phyloP scores from a whole-genome alignment of 2,113 vertebrate genomes.

The Sula dactylatra region DNA sequence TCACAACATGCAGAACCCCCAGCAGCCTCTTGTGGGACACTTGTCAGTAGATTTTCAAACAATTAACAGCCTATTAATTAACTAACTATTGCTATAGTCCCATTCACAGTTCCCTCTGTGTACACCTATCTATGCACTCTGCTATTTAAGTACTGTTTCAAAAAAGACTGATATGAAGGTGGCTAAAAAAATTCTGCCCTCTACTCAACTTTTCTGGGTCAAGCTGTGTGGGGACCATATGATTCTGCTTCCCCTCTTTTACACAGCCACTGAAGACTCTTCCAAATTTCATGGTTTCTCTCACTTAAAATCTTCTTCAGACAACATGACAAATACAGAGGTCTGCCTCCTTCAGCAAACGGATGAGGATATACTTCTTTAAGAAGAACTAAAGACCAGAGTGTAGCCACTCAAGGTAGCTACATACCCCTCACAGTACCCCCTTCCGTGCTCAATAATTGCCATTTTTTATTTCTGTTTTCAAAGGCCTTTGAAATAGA shows the following conservation, averaged over 20 bases:
- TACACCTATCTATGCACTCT: neutral
- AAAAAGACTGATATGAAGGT: neutral
- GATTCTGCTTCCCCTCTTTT: neutral
- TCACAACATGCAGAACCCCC: neutral
- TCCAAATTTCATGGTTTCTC: neutral
- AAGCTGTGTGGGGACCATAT: neutral
- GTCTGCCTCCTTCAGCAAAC: neutral
- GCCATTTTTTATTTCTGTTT: neutral
- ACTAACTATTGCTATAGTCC: neutral
- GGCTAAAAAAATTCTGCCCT: neutral
- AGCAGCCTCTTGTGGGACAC: neutral
- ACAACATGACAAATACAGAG: neutral
- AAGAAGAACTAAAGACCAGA: neutral
- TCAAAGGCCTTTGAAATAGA: neutral
- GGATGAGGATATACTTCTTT: neutral
- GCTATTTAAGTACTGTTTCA: neutral
- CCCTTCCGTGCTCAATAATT: neutral
- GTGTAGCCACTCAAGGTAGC: neutral
- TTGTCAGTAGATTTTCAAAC: neutral
- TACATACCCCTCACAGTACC: neutral
- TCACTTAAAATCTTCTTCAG: neutral
- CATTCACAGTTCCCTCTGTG: accelerated
- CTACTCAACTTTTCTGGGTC: neutral
- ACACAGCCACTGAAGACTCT: neutral
- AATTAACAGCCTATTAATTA: neutral